These are phyloP conservation scores for Drosophila guanche DNA, from an alignment of 1,140 invertebrate genomes.

Conservation along the genomic window DNA sequence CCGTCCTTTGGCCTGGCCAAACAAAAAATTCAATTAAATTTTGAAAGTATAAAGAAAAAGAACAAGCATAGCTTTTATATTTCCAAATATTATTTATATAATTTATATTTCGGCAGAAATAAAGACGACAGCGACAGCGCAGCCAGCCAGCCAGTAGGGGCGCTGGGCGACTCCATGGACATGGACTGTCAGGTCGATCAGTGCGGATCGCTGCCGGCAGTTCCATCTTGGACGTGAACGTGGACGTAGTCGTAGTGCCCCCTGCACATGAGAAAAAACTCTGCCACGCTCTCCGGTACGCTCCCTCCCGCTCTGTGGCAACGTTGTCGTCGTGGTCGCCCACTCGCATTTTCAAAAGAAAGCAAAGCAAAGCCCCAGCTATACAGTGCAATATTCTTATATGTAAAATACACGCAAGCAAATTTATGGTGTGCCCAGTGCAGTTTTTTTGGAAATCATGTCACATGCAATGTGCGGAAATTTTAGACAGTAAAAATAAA, in stretches of 20 bases:
- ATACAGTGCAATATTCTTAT: constrained; percentile 39
- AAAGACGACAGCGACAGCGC: constrained; percentile 6
- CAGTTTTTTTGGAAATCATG: constrained; percentile 77
- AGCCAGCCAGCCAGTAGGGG: background rate
- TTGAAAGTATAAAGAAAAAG: constrained; percentile 37
- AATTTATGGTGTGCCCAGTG: constrained; percentile 49
- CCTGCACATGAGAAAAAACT: constrained; percentile 46
- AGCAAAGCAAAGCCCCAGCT: constrained; percentile 6
- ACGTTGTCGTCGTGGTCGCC: constrained; percentile 41
- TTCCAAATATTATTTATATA: constrained; percentile 66
- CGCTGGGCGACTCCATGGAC: constrained; percentile 70
- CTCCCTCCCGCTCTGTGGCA: constrained; percentile 6
- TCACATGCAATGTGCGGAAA: constrained; percentile 70
- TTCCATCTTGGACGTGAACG: constrained; percentile 64
- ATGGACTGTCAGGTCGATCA: constrained; percentile 73
- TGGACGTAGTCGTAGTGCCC: constrained; percentile 53
- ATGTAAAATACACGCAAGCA: constrained; percentile 34
- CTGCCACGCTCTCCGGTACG: background rate
- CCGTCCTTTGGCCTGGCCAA: constrained; percentile 1
- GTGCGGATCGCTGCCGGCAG: constrained; percentile 44
- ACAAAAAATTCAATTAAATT: constrained; percentile 62
- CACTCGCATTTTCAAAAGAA: constrained; percentile 51
- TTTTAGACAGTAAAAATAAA: constrained; percentile 34
- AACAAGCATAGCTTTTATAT: constrained; percentile 65
- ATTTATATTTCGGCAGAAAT: constrained; percentile 74